These are phyloP conservation scores for Trypoxylon attenuatum DNA, from an alignment of 2,888 invertebrate genomes.

Conservation along the genomic window DNA sequence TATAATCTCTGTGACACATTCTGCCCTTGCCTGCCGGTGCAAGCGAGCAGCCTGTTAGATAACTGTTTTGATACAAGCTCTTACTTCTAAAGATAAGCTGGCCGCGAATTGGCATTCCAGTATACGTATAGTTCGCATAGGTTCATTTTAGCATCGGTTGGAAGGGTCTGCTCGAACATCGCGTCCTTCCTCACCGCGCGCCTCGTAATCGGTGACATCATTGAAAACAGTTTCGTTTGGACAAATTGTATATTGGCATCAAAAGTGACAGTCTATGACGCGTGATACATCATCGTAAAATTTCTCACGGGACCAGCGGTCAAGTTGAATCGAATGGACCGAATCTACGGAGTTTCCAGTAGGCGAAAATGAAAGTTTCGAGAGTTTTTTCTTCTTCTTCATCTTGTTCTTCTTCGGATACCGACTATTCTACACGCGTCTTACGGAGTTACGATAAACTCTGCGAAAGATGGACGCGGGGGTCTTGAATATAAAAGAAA, in stretches of 20 bases:
- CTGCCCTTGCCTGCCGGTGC: too few species aligned
- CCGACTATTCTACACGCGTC: conserved; percentile 2
- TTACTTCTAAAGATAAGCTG: neutral
- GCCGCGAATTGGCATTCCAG: neutral
- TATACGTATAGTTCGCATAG: too few species aligned
- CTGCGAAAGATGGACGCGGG: conserved; percentile 3
- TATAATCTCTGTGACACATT: too few species aligned
- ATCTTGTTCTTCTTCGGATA: too few species aligned
- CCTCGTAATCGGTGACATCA: neutral
- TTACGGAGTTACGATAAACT: conserved; percentile 12
- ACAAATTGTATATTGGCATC: conserved; percentile 52
- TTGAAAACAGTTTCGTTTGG: conserved; percentile 21
- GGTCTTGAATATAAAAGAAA: conserved; percentile 58
- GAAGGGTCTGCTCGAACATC: too few species aligned
- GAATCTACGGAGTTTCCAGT: too few species aligned
- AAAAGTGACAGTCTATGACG: conserved; percentile 54
- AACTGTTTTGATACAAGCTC: neutral
- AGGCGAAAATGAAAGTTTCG: too few species aligned
- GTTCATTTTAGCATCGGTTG: too few species aligned
- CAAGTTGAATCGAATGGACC: too few species aligned
- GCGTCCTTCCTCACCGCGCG: neutral
- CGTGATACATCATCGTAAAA: conserved; percentile 19
- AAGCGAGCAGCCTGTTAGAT: too few species aligned
- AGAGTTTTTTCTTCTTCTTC: too few species aligned
- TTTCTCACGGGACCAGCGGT: too few species aligned